Evolutionary conservation across 2,888 invertebrate species (phyloP), one percentile per base, ranked within the genome.

Genomic region (Chrysopilus asiliformis): DNA sequence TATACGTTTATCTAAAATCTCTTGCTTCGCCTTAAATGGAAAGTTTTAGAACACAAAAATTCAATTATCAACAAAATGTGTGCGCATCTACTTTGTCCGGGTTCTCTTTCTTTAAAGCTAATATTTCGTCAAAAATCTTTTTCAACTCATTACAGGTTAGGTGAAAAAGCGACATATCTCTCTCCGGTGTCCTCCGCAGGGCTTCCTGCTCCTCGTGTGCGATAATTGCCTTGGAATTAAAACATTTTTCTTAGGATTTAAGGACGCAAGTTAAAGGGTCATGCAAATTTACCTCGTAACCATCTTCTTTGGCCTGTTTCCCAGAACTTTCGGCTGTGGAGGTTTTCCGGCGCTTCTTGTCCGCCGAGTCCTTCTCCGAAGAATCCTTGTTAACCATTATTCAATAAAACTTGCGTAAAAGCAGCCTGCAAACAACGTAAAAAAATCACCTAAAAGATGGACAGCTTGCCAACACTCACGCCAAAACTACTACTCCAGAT

Each of bases 121-220:
- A 68, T 42, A 86, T 81, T 49, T 79, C 76, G 30, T 66, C 64
- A 60, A 89, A 74, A 10, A 77, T 59, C 42, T 71, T 67, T 31
- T 79, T 68, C 25, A 89, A 72, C 45, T 77, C 74, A 41, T 74
- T 71, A 54, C 84, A 84, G 7, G 42, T 42, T 9, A 40, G 32
- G 25, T 40, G 40, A 33, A 44, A 42, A 7, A 42, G 12, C 5
- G 40, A 26, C 34, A 38, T 40, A 30, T 44, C 44, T 17, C 40
- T 39, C 3, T 44, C 40, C 8, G 40, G 27, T 7, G 38, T n/a
- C 13, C 44, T 31, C 8, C 26, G 15, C 14, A 33, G 30, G 5
- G 44, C 40, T 24, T 44, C 44, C n/a, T 42, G 40, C 17, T 42
- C 44, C 32, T 44, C 44, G 34, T 39, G 36, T 6, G 28, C 24